A percentile compares a stretch with the other conserved stretches of the same genome.
phyloP scores from a whole-genome alignment of 37 sponge, comb jelly and placozoan species.

The Haliclona indistincta region DNA sequence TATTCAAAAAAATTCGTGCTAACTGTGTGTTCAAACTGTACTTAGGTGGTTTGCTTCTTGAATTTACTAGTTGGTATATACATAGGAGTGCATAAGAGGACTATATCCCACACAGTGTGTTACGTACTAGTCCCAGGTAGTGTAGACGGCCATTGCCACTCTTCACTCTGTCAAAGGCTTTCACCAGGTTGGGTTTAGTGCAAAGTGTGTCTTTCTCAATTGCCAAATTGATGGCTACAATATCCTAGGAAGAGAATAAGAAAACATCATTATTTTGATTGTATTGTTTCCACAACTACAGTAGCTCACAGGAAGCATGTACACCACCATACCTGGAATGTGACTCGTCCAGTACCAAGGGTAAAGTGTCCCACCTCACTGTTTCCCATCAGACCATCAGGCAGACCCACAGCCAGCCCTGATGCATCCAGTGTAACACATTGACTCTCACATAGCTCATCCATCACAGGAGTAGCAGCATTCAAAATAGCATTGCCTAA shows the following conservation, averaged over 20 bases:
- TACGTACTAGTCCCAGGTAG: slow-evolving; percentile 79
- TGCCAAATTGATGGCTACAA: slow-evolving; percentile 84
- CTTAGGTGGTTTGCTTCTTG: too few species aligned
- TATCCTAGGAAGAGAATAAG: slow-evolving; percentile 52
- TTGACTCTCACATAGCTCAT: slow-evolving; percentile 52
- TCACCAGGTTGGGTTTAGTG: slow-evolving; percentile 52
- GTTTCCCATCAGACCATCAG: slow-evolving; percentile 97
- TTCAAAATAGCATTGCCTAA: slow-evolving; percentile 94
- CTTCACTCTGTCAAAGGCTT: slow-evolving; percentile 71
- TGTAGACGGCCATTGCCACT: slow-evolving; percentile 78
- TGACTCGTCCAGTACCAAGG: slow-evolving; percentile 88
- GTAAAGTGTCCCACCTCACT: slow-evolving; percentile 98
- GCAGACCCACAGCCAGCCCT: slow-evolving; percentile 91
- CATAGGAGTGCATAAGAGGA: too few species aligned
- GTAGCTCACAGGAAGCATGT: slow-evolving; percentile 3
- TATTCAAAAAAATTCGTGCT: too few species aligned
- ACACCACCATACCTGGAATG: slow-evolving; percentile 74
- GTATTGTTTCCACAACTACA: not conserved
- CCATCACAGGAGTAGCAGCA: slow-evolving; percentile 97
- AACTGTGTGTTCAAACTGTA: too few species aligned
- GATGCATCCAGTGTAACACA: slow-evolving; percentile 83
- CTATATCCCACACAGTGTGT: too few species aligned
- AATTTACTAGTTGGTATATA: too few species aligned
- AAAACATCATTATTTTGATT: not conserved
- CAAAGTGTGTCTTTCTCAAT: slow-evolving; percentile 58